These are phyloP conservation scores for Perdita meconis DNA, from an alignment of 2,888 invertebrate species.

Conservation along the genomic window DNA sequence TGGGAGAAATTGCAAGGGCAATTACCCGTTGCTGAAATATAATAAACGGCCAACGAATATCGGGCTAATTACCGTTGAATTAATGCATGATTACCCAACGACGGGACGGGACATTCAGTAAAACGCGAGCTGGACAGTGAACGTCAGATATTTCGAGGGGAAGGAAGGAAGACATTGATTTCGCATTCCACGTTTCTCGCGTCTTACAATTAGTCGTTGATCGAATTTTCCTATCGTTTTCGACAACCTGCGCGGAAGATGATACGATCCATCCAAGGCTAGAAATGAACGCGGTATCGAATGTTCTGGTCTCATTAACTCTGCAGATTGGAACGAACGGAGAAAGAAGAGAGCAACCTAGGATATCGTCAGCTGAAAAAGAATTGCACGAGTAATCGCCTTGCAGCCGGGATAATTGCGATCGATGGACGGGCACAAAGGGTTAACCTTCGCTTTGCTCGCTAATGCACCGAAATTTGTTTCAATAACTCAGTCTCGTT, in stretches of 20 bases:
- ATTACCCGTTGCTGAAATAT: slow-evolving; percentile 29
- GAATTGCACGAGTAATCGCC: slow-evolving; percentile 55
- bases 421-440: slow-evolving; percentile 60
- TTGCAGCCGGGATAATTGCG: slow-evolving; percentile 56
- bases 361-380: slow-evolving; percentile 49
- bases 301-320: slow-evolving; percentile 50
- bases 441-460: slow-evolving; percentile 48
- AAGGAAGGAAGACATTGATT: no score
- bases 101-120: slow-evolving; percentile 2
- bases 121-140: no score
- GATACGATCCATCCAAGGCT: slow-evolving; percentile 13
- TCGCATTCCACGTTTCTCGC: no score
- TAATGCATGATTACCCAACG: slow-evolving; percentile 15
- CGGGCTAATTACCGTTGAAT: slow-evolving; percentile 44
- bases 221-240: no score
- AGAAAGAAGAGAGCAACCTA: slow-evolving; percentile 16
- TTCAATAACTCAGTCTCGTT: slow-evolving; percentile 30
- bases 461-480: slow-evolving; percentile 37
- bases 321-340: slow-evolving; percentile 13
- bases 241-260: background rate
- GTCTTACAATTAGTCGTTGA: no score
- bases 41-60: slow-evolving; percentile 36
- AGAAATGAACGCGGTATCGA: slow-evolving; percentile 54
- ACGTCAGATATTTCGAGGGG: background rate
- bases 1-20: slow-evolving; percentile 25